phyloP scores from a whole-genome alignment of 2,797 vertebrate species.

The Lepidocolaptes lacrymiger region DNA sequence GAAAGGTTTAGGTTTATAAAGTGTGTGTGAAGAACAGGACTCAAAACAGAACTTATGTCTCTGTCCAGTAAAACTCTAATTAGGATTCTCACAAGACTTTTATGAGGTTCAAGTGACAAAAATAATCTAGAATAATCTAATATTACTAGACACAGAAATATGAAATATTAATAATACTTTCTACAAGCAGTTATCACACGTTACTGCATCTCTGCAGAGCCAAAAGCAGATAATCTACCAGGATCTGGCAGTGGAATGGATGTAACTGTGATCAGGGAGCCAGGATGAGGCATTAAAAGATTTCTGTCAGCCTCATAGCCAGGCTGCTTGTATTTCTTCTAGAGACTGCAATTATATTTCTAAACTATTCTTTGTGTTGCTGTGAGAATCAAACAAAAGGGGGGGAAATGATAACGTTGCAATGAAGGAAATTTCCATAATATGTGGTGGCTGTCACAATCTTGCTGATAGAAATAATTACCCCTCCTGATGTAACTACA shows the following conservation, averaged over 20 bases:
- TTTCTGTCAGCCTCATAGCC: background rate
- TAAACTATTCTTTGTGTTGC: slow-evolving; percentile 38
- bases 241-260: background rate
- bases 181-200: background rate
- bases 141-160: background rate
- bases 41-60: background rate
- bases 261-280: background rate
- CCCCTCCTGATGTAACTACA: slow-evolving; percentile 31
- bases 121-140: background rate
- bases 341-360: slow-evolving; percentile 43
- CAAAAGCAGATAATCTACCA: background rate
- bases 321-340: slow-evolving; percentile 32
- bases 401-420: background rate
- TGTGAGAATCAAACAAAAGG: slow-evolving; percentile 32
- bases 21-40: background rate
- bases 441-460: slow-evolving; percentile 65
- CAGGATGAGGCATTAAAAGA: background rate
- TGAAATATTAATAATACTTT: background rate
- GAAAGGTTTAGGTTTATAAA: background rate
- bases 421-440: slow-evolving; percentile 56
- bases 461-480: slow-evolving; percentile 69
- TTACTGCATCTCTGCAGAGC: background rate
- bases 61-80: background rate
- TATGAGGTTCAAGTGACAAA: background rate
- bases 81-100: background rate